phyloP scores from a whole-genome alignment of 2,113 vertebrate genomes.

The Chamaea fasciata region DNA sequence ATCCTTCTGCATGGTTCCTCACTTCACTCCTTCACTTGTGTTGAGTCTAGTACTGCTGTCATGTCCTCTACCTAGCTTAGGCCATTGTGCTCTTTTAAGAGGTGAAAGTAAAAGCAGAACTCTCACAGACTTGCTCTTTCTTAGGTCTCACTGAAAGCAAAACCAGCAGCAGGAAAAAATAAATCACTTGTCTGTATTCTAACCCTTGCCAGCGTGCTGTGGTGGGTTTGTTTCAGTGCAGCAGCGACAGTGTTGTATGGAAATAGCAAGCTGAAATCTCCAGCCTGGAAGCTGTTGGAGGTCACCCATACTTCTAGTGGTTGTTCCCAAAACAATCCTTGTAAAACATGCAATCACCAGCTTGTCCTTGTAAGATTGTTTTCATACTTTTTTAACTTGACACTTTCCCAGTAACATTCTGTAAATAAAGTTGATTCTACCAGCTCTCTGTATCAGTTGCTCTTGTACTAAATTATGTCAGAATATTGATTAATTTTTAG shows the following conservation, averaged over 20 bases:
- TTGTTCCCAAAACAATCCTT: constrained; percentile 47
- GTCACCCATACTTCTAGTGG: neutral
- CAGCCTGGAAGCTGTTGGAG: neutral
- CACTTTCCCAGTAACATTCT: constrained; percentile 62
- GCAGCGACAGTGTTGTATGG: constrained; percentile 16
- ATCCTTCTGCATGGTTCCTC: constrained; percentile 32
- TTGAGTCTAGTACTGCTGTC: constrained; percentile 32
- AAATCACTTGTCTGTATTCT: neutral
- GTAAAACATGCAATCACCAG: constrained; percentile 59
- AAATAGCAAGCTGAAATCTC: constrained; percentile 3
- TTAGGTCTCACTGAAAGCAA: constrained; percentile 42
- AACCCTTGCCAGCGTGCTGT: neutral
- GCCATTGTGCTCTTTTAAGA: constrained; percentile 24
- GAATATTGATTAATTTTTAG: neutral
- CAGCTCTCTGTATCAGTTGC: constrained; percentile 34
- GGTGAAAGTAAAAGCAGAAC: constrained; percentile 28
- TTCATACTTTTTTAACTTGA: constrained; percentile 67
- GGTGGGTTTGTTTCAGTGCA: constrained; percentile 36
- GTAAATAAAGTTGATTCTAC: constrained; percentile 73
- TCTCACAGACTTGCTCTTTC: constrained; percentile 4
- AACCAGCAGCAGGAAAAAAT: neutral
- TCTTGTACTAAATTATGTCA: neutral
- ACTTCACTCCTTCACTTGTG: constrained; percentile 32
- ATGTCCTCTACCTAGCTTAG: constrained; percentile 23
- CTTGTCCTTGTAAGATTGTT: constrained; percentile 61